These are phyloP conservation scores for Stegodyphus dumicola DNA, from an alignment of 1,140 invertebrate species.

Conservation along the genomic window DNA sequence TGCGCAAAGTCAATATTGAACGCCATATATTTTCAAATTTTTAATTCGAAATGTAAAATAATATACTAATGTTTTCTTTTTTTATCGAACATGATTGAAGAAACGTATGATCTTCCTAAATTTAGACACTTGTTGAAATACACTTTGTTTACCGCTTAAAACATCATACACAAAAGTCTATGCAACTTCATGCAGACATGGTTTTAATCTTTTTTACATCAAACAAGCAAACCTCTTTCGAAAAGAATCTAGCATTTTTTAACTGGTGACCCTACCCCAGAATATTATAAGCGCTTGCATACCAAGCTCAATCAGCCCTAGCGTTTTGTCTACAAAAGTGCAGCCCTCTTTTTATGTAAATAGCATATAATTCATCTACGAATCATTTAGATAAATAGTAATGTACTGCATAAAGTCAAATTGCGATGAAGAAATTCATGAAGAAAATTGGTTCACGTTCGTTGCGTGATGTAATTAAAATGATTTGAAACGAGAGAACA, in stretches of 20 bases:
- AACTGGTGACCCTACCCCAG: background rate
- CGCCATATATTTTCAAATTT: no score
- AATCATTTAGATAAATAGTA: constrained; percentile 14
- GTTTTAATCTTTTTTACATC: no score
- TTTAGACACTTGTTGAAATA: background rate
- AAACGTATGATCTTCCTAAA: no score
- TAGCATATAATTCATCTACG: background rate
- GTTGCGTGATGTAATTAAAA: constrained; percentile 15
- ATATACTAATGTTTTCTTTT: no score
- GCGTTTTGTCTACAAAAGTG: constrained; percentile 53
- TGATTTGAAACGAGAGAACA: constrained; percentile 52
- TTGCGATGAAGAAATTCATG: constrained; percentile 8
- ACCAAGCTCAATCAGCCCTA: constrained; percentile 16
- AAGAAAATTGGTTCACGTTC: constrained; percentile 56
- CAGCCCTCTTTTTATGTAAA: constrained; percentile 25
- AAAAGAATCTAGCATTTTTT: background rate
- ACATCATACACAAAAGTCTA: no score
- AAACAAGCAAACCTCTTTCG: no score
- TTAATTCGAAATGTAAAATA: no score
- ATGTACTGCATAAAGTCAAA: constrained; percentile 16
- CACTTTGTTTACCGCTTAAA: background rate
- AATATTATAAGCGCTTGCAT: background rate
- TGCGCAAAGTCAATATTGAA: no score
- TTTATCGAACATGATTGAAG: no score
- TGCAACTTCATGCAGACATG: no score